Evolutionary conservation across 2,113 vertebrate species (phyloP).

Genomic region (Caretta caretta): DNA sequence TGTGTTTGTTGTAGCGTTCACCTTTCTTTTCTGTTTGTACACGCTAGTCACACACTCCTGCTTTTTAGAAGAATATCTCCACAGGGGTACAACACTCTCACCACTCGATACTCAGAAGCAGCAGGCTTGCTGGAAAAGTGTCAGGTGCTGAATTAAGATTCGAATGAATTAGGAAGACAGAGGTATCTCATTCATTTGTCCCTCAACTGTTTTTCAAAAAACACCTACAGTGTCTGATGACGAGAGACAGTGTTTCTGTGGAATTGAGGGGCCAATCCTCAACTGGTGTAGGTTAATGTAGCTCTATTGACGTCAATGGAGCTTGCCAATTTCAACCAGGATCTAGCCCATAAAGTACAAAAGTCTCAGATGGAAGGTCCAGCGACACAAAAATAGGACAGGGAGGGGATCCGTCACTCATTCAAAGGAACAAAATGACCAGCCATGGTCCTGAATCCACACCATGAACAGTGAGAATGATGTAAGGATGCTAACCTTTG

Average conservation of each 20-base stretch:
- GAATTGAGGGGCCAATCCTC: conserved; percentile 51
- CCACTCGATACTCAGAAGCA: not conserved
- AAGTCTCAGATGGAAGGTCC: conserved; percentile 56
- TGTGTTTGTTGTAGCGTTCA: not conserved
- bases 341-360: conserved; percentile 58
- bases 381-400: conserved; percentile 55
- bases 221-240: conserved; percentile 7
- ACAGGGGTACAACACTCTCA: fast-evolving
- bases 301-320: not conserved
- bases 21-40: not conserved
- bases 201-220: conserved; percentile 3
- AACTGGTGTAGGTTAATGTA: conserved; percentile 48
- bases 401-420: conserved; percentile 54
- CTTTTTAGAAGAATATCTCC: not conserved
- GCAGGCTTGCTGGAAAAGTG: not conserved
- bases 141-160: not conserved
- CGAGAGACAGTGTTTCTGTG: not conserved
- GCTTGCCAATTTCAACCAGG: conserved; percentile 33
- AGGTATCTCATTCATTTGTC: conserved; percentile 2
- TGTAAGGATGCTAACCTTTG: conserved; percentile 15
- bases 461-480: not conserved
- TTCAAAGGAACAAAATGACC: conserved; percentile 39
- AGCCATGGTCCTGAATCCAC: conserved; percentile 28
- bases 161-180: not conserved
- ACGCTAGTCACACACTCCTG: not conserved